These are phyloP conservation scores for Eidolon dupreanum DNA, from an alignment of 2,797 vertebrate genomes.

Conservation along the genomic window DNA sequence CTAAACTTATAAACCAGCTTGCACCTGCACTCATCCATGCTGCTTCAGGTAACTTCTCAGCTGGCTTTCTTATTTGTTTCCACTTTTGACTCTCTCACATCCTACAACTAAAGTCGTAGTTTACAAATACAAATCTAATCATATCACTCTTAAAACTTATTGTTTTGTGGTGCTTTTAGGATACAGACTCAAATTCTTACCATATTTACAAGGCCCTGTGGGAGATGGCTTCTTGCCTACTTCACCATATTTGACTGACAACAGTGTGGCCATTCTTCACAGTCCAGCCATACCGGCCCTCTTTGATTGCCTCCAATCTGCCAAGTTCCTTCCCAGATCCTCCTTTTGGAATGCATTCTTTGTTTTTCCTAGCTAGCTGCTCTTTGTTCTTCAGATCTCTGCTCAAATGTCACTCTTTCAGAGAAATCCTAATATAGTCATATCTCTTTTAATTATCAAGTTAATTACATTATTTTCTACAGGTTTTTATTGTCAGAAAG, in stretches of 20 bases:
- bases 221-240: background rate
- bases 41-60: background rate
- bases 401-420: background rate
- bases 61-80: background rate
- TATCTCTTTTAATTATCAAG: constrained; percentile 12
- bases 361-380: background rate
- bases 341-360: constrained; percentile 13
- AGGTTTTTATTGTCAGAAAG: constrained; percentile 47
- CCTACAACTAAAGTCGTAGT: background rate
- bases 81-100: background rate
- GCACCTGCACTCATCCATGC: background rate
- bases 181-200: background rate
- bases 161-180: background rate
- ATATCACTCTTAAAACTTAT: background rate
- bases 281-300: background rate
- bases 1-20: background rate
- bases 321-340: background rate
- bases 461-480: background rate
- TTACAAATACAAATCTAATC: constrained; percentile 14
- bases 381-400: constrained; percentile 14
- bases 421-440: background rate
- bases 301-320: background rate
- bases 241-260: background rate
- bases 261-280: background rate
- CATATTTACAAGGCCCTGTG: background rate